Percentiles rank a stretch among this genome's conserved stretches.
These are phyloP conservation scores for Elaphurus davidianus DNA, from an alignment of 2,113 vertebrate genomes.

Conservation along the genomic window DNA sequence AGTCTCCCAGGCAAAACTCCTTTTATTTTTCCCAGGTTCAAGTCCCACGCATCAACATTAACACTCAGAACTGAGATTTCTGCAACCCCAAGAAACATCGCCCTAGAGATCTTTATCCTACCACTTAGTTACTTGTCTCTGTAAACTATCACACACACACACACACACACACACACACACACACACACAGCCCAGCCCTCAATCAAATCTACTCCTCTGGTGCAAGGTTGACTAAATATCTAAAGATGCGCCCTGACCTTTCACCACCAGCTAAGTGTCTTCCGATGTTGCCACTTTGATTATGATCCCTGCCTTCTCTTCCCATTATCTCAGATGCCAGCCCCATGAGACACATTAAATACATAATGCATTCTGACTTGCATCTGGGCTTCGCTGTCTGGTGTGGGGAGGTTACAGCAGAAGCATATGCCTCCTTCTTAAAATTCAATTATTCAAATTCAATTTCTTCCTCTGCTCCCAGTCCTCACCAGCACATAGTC, in stretches of 20 bases:
- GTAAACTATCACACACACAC: not conserved
- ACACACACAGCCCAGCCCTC: not conserved
- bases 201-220: not conserved
- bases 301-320: constrained; percentile 66
- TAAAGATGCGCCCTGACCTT: constrained; percentile 62
- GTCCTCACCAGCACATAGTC: constrained; percentile 43
- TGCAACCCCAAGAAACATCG: not conserved
- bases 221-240: constrained; percentile 48
- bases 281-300: constrained; percentile 72
- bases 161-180: not conserved
- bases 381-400: constrained; percentile 46
- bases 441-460: constrained; percentile 69
- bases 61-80: not conserved
- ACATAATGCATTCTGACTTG: constrained; percentile 68
- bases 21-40: not conserved
- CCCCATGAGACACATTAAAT: constrained; percentile 67
- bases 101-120: not conserved
- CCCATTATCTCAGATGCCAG: constrained; percentile 65
- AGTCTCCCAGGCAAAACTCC: not conserved
- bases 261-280: constrained; percentile 58
- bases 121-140: not conserved
- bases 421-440: constrained; percentile 68
- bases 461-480: constrained; percentile 38
- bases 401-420: constrained; percentile 53
- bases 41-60: not conserved